A percentile compares a stretch with the other conserved stretches of the same genome.
phyloP scores from a whole-genome alignment of 1,140 invertebrate species.

The Oryzaephilus surinamensis region DNA sequence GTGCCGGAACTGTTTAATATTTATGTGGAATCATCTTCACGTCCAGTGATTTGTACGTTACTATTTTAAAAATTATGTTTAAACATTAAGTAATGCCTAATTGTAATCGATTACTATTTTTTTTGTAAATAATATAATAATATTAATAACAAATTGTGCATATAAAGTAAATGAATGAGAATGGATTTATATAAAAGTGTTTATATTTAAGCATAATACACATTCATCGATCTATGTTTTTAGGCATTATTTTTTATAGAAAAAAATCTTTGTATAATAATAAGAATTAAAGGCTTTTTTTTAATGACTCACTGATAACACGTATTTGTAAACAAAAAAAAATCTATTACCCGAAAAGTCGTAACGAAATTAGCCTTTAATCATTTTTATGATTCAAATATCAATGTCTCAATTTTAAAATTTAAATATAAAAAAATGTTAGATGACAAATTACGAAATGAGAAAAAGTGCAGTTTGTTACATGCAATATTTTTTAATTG shows the following conservation, averaged over 20 bases:
- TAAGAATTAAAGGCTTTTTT: no score
- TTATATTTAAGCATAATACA: slow-evolving; percentile 31
- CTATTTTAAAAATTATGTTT: slow-evolving; percentile 26
- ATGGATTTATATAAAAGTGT: slow-evolving; percentile 33
- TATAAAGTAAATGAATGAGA: slow-evolving; percentile 32
- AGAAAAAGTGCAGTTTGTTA: no score
- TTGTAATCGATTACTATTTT: slow-evolving; percentile 26
- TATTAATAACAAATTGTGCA: no score
- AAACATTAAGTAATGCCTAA: slow-evolving; percentile 21
- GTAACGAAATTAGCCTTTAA: slow-evolving; percentile 14
- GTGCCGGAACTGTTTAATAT: slow-evolving; percentile 27
- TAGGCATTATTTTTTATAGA: no score
- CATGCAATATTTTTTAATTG: slow-evolving; percentile 13
- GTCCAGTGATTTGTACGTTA: slow-evolving; percentile 33
- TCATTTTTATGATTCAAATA: slow-evolving; percentile 28
- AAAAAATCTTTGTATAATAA: no score
- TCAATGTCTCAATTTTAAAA: slow-evolving; percentile 27
- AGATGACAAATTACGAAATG: no score
- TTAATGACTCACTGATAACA: no score
- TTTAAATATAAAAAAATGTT: slow-evolving; percentile 23
- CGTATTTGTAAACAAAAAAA: slow-evolving; percentile 26
- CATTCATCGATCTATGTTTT: no score
- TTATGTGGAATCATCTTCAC: slow-evolving; percentile 28
- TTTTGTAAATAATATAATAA: slow-evolving; percentile 38
- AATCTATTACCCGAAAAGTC: no score